Evolutionary conservation across 2,888 invertebrate species (phyloP), one percentile per base, ranked within the genome.

Genomic region (Meganola albula): DNA sequence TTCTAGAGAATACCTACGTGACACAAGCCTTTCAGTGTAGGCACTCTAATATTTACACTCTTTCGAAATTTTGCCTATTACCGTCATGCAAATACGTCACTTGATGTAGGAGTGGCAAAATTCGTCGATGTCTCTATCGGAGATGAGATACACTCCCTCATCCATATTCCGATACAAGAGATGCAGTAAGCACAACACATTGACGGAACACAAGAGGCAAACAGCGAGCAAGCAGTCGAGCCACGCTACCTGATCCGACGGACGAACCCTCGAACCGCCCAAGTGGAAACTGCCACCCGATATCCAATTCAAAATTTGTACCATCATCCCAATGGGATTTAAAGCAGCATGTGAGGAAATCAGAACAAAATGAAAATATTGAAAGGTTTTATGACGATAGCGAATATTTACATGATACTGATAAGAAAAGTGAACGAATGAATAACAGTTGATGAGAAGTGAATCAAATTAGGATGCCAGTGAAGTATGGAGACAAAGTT

Each of bases 221-320:
- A 90, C 80, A 82, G 90, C 90, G 80, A 90, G 85, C 73, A 90
- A 85, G 80, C 90, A 86, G 86, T 91, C 91, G 74, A 89, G 88
- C 88, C 90, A 92, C 89, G 91, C 91, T 92, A 93, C 92, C 92
- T 93, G 92, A 88, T 91, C 91, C 84, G 91, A 90, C 89, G 82
- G 76, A 77, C 89, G 86, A 84, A 76, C 82, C 88, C 90, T 84
- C 67, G 68, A 60, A 50, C 67, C 68, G 46, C 84, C 84, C 77
- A 87, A 74, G 71, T 86, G 87, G 74, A 82, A 86, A 78, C 87
- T 87, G 86, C 75, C 72, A 58, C 60, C 60, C 63, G 56, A 63
- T 62, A 64, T 65, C 70, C 71, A 66, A 63, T 57, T 58, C 49
- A 57, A 57, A 25, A 50, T 40, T 60, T 63, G 59, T 61, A 63